phyloP scores from a whole-genome alignment of 2,888 invertebrate genomes.

The Xanthia icteritia region DNA sequence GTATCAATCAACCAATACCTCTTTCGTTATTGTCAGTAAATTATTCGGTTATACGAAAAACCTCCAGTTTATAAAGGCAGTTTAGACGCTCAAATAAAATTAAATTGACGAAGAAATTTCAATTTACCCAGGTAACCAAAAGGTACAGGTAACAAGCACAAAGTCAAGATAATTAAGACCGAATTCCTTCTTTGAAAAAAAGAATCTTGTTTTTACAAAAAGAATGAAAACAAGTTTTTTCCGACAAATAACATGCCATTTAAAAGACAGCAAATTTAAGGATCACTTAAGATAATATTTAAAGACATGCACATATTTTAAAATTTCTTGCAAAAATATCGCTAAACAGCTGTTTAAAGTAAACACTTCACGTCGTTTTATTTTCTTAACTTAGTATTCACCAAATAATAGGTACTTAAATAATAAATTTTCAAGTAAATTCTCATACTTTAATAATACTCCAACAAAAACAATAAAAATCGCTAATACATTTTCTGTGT shows the following conservation, averaged over 20 bases:
- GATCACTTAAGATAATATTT: constrained; percentile 35
- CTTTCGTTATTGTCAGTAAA: too few species aligned
- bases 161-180: not conserved
- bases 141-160: not conserved
- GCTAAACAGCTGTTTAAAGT: constrained; percentile 18
- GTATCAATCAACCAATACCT: too few species aligned
- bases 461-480: constrained; percentile 11
- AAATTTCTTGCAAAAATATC: constrained; percentile 24
- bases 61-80: not conserved
- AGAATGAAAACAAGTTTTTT: not conserved
- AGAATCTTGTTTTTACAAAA: not conserved
- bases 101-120: not conserved
- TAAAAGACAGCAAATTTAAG: constrained; percentile 38
- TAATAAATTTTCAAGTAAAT: constrained; percentile 14
- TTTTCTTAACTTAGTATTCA: constrained; percentile 29
- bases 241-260: constrained; percentile 22
- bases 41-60: not conserved
- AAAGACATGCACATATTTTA: constrained; percentile 48
- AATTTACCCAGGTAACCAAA: not conserved
- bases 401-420: constrained; percentile 27
- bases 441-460: constrained; percentile 5
- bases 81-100: not conserved
- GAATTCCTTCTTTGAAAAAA: constrained; percentile 13
- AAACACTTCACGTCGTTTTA: constrained; percentile 38
- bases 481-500: constrained; percentile 39